These are phyloP conservation scores for Upupa epops DNA, from an alignment of 2,113 vertebrate species.

Conservation along the genomic window DNA sequence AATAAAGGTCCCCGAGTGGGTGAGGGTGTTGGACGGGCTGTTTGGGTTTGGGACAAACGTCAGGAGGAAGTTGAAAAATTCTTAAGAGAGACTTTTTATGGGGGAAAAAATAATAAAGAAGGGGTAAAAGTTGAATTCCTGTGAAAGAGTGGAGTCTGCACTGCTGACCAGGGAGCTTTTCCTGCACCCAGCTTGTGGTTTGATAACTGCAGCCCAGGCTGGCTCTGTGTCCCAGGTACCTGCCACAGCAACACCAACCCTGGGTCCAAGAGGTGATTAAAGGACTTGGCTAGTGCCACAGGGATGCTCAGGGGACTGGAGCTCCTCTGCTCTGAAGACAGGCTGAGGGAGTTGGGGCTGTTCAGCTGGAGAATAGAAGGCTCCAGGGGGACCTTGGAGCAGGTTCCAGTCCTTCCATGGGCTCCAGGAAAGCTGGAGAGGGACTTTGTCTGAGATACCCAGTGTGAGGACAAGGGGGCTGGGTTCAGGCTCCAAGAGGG, in stretches of 20 bases:
- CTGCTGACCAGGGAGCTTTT: neutral
- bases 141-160: neutral
- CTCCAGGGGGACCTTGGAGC: no score
- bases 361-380: no score
- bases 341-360: no score
- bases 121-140: neutral
- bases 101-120: neutral
- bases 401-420: no score
- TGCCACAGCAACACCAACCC: neutral
- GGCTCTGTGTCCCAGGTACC: neutral
- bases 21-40: neutral
- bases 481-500: no score
- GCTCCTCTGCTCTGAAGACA: no score
- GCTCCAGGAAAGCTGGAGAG: no score
- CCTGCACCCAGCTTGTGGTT: accelerated
- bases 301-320: no score
- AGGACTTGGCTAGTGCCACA: no score
- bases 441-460: no score
- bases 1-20: neutral
- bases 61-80: constrained; percentile 2
- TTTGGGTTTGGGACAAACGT: neutral
- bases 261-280: accelerated
- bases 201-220: neutral
- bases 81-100: neutral
- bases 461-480: no score